Conservation (phyloP, 2,797 vertebrate genomes). For the Amazona ochrocephala region DNA sequence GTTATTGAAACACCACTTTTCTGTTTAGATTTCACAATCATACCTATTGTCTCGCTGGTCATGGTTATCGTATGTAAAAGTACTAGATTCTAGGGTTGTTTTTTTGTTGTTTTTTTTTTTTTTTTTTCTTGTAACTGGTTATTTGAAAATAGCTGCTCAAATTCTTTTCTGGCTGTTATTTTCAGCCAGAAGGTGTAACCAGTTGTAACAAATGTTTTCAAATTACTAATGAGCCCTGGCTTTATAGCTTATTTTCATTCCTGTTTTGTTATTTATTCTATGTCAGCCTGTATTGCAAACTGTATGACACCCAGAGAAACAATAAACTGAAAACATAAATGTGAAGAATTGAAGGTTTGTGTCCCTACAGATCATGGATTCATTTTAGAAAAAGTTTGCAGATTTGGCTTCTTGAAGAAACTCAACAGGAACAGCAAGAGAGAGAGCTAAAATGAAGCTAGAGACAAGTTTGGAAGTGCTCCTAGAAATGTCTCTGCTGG, state of each 20-base stretch:
- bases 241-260: background rate
- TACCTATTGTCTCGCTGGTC: background rate
- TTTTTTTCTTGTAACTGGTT: background rate
- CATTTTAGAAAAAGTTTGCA: background rate
- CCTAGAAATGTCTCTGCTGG: background rate
- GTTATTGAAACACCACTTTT: background rate
- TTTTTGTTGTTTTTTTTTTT: background rate
- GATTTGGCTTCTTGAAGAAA: background rate
- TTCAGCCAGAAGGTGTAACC: background rate
- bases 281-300: background rate
- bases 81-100: background rate
- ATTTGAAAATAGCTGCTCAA: background rate
- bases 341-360: background rate
- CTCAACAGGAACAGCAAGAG: background rate
- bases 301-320: background rate
- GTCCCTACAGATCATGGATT: background rate
- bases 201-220: background rate
- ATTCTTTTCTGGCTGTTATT: background rate
- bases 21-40: background rate
- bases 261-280: background rate
- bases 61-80: background rate
- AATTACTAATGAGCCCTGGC: background rate
- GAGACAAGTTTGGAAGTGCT: background rate
- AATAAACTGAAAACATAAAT: background rate
- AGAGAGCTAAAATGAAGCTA: background rate